Base-by-base conservation (phyloP, 2,797 vertebrate genomes). In the Takifugu ocellatus region DNA sequence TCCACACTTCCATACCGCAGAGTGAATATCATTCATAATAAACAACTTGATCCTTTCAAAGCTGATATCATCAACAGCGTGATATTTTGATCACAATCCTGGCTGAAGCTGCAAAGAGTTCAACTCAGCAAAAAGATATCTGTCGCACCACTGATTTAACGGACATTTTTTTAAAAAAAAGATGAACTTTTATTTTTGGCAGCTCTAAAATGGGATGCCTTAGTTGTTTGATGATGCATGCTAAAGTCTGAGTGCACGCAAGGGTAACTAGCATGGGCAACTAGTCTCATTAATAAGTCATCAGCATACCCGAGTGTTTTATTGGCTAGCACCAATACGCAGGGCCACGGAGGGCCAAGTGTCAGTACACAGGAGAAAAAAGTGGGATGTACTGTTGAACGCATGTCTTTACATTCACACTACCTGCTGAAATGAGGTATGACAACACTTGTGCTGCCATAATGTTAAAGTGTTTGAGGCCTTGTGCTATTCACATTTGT, bases 211-310 rank as follows among this genome's bases (percentile, higher is more conserved):
- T 66, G 56, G 73, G 67, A 63, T 48, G 46, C 61, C 54, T 75
- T 68, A 82, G 61, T 74, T 48, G 62, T 77, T 51, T 72, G 74
- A 79, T 80, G 79, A 85, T 85, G 85, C 75, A 59, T 73, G 68
- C 47, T 58, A 29, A 77, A 78, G 52, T 51, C 56, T n/a, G 72
- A 80, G 79, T 60, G 79, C 68, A 71, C 78, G 71, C 68, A 77
- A 81, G 76, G 81, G 63, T 8, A 68, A 55, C 61, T 63, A 25
- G 62, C 21, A 16, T 49, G 49, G 61, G 73, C 79, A 69, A 75
- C 60, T 7, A 24, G 54, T 42, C 4, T 25, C 36, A 59, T 84
- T 66, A 84, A 85, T 79, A 82, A 87, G 83, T 74, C 27, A 87
- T 66, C 53, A 16, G 75, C 73, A 69, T 51, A 80, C 65, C 78